These are phyloP conservation scores for Tetragonisca angustula DNA, from an alignment of 2,888 invertebrate species.

Conservation along the genomic window DNA sequence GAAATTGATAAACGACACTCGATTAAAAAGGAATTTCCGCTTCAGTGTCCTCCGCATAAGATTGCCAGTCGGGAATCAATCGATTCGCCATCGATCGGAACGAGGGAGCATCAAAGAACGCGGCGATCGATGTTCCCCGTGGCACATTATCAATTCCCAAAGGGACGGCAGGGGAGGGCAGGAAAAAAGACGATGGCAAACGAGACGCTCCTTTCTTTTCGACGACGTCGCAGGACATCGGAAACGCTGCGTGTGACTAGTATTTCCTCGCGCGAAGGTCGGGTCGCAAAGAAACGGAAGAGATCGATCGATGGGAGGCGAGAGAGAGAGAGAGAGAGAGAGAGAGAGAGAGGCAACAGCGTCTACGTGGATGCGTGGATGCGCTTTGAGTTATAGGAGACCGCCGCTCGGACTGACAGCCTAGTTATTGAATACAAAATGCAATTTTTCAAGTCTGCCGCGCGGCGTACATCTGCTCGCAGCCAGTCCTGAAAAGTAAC, in stretches of 20 bases:
- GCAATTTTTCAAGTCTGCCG: conserved; percentile 76
- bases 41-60: background rate
- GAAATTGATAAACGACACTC: no score
- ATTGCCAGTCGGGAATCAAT: background rate
- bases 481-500: conserved; percentile 39
- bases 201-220: background rate
- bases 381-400: conserved; percentile 74
- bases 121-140: background rate
- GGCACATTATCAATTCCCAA: conserved; percentile 23
- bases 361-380: conserved; percentile 61
- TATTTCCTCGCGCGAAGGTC: conserved; percentile 32
- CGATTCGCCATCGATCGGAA: background rate
- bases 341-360: conserved; percentile 22
- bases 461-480: conserved; percentile 43
- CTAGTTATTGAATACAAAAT: conserved; percentile 80
- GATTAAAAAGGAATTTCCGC: background rate
- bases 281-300: conserved; percentile 21
- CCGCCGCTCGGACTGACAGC: conserved; percentile 73
- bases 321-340: no score
- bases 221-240: conserved; percentile 33
- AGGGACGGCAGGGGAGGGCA: background rate
- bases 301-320: conserved; percentile 68
- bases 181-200: conserved; percentile 5
- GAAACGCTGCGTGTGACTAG: conserved; percentile 25
- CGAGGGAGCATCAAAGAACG: background rate